Evolutionary conservation across 1,140 invertebrate genomes (phyloP), one percentile per base, ranked within the genome.

Genomic region (Homarus americanus): DNA sequence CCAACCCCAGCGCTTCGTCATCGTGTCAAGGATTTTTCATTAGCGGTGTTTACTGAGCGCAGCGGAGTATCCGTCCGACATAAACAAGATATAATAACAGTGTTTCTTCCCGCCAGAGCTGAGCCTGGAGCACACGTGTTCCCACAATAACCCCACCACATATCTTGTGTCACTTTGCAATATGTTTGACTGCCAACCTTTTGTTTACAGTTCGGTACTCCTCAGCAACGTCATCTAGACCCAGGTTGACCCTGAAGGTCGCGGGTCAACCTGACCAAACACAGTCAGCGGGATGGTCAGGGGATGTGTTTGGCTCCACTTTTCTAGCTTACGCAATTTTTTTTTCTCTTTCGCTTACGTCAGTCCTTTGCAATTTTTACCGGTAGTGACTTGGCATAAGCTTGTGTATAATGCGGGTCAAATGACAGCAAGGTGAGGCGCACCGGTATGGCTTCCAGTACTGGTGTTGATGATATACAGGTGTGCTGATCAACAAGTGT

Each of bases 41-140:
- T 84, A 84, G 82, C 63, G 63, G 69, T 84, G 82, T 84, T 84
- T 84, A 73, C 82, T 53, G 78, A 53, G 66, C 63, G 66, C 82
- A 41, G 82, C 82, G n/a, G 82, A 34, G 69, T 36, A 73, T 58
- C 66, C 63, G 63, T 44, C 36, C 82, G 7, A 34, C 40, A 72
- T 73, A 84, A 84, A 84, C 82, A 84, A 53, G 41, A 53, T 80
- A 53, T 80, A 53, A 80, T 49, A 80, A 3, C 58, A 0, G 15
- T 49, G 44, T 3, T 63, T 20, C 58, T 63, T 24, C 58, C 20
- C 20, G 0, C 1, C 12, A 63, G 12, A 15, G 4, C 3, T 17
- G 58, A 0, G 58, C 58, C 58, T 63, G 20, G 20, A 0, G 20
- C 15, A 63, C 58, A 49, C 44, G 44, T 49, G 58, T 20, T 20